Base-by-base conservation (phyloP, 2,888 invertebrate genomes). In the Lingula anatina region DNA sequence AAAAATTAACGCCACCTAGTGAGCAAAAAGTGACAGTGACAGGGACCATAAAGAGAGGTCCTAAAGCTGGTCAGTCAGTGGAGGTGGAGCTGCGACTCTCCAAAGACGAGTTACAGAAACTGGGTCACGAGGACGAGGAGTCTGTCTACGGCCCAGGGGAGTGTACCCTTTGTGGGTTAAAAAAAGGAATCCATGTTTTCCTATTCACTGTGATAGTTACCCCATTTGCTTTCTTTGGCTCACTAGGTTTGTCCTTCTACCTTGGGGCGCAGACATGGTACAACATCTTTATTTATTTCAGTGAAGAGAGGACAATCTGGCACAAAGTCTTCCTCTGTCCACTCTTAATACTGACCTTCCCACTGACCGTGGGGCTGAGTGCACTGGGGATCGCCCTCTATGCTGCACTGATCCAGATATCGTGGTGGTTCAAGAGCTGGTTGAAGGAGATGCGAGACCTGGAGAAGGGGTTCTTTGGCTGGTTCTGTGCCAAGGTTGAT, bases 401-500 rank as follows among this genome's bases (percentile, higher is more conserved):
- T 73, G 83, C 86, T 40, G 85, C 85, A 1, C 75, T 85, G 48
- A 81, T 82, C 5, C 87, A 88, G 72, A 71, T 88, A 15, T 86
- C 86, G 1, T 83, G 86, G 71, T 84, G 83, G 63, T 83, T 83
- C 51, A 80, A 81, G 28, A 83, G 83, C 57, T 88, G 87, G 87
- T 80, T 82, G 69, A 84, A 83, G 62, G 86, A 86, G 75, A 83
- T 87, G 2, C 81, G 82, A 50, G 87, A 88, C 73, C 83, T 85
- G 66, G 88, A 88, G 64, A 88, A 88, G 73, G 87, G 87, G 0
- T 87, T 87, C 76, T 88, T 85, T 60, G 87, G 87, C 5, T 87
- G 87, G 86, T 75, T 87, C 20, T 88, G 87, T 68, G 82, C 84
- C 50, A 78, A 81, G 37, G 61, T 87, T 31, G 82, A 81, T 51